Evolutionary conservation across 1,140 invertebrate genomes (phyloP).

Genomic region (Pseudomyrmex flavicornis): DNA sequence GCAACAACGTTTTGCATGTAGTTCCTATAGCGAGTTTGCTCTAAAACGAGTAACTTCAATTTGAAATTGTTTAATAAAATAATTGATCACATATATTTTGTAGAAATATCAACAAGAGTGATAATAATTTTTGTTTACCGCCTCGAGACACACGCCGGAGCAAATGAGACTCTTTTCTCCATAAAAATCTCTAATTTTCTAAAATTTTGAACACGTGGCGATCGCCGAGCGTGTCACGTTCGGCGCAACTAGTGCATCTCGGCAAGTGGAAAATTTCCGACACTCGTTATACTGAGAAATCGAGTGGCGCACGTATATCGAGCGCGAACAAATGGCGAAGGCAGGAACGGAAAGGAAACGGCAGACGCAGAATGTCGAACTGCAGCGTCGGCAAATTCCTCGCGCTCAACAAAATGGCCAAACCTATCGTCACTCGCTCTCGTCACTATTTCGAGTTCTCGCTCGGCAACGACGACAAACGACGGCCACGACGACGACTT

Average conservation of each 20-base stretch:
- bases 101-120: too few relatives aligned
- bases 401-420: constrained; percentile 81
- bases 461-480: neutral
- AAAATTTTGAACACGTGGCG: neutral
- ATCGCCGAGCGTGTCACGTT: neutral
- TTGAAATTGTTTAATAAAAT: too few relatives aligned
- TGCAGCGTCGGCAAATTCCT: constrained; percentile 83
- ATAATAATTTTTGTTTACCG: too few relatives aligned
- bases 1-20: too few relatives aligned
- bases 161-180: too few relatives aligned
- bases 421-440: constrained; percentile 75
- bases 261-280: constrained; percentile 60
- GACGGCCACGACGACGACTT: constrained; percentile 21
- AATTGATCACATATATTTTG: too few relatives aligned
- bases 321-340: constrained; percentile 56
- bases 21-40: too few relatives aligned
- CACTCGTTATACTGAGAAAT: constrained; percentile 59
- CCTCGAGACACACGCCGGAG: too few relatives aligned
- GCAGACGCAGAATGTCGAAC: constrained; percentile 70
- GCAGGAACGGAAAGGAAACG: constrained; percentile 66
- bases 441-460: constrained; percentile 79
- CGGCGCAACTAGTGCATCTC: constrained; percentile 12
- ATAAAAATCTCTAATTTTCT: neutral
- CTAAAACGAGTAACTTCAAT: too few relatives aligned
- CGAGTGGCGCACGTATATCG: constrained; percentile 54